Base-by-base conservation (phyloP, 2,888 invertebrate species). In the Pammene aurita region DNA sequence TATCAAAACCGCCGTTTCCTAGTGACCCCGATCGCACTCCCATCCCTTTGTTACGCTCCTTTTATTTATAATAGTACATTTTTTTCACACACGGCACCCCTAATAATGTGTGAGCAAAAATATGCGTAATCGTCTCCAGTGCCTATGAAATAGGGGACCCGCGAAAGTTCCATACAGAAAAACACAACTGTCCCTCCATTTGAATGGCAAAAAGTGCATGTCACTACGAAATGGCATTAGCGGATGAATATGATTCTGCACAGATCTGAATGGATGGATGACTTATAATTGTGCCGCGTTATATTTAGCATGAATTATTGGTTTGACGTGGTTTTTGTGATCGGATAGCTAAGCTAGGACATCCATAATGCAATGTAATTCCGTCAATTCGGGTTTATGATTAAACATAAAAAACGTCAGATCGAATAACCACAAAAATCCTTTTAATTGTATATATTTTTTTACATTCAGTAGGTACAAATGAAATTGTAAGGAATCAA, bases 1-100 rank as follows among this genome's bases (percentile, higher is more conserved):
- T 89, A 92, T 90, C 88, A 92, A 91, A 91, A 92, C 92, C 90
- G 88, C 90, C 88, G 89, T 92, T 92, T 92, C 89, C 91, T 92
- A 92, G 91, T 92, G 92, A 92, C 92, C 92, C 92, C 90, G 92
- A 92, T 92, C 91, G 86, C 84, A 91, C 90, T 89, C 84, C 85
- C 90, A 91, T 92, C 90, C 90, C 87, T 89, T 92, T 92, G 92
- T 92, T 85, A 78, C 77, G 81, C 79, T 86, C 81, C 89, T 89
- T 85, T 90, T 91, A 90, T 92, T 92, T 91, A 92, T 91, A 92
- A 92, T 91, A 89, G 89, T 88, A 89, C 80, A 87, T 88, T 92
- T 92, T 92, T 92, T 91, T 90, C 91, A 90, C 88, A 91, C 89
- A 90, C 87, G 82, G 84, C 88, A 92, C 92, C 92, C 92, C 90